Percentiles rank a stretch among this genome's conserved stretches.
phyloP scores from a whole-genome alignment of 2,797 vertebrate genomes.

The Tolypeutes matacus region DNA sequence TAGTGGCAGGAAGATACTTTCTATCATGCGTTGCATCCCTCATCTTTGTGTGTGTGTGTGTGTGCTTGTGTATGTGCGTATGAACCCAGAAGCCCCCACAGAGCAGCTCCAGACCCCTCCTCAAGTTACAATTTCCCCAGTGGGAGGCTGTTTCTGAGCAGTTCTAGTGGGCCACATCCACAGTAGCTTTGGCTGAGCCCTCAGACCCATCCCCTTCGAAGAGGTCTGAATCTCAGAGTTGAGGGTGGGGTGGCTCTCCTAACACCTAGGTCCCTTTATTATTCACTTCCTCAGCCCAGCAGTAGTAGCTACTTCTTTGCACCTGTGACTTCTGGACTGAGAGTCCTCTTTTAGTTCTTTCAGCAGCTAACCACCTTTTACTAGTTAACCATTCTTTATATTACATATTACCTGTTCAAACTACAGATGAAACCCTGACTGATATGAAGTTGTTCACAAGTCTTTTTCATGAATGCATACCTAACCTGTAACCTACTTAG shows the following conservation, averaged over 20 bases:
- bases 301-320: neutral
- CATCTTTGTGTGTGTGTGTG: neutral
- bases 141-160: neutral
- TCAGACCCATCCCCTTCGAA: neutral
- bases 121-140: neutral
- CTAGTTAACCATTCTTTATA: neutral
- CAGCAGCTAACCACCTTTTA: neutral
- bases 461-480: neutral
- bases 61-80: no score
- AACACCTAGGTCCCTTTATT: neutral
- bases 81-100: neutral
- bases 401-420: conserved; percentile 16
- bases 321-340: neutral
- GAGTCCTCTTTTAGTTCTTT: conserved; percentile 7
- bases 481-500: neutral
- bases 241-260: neutral
- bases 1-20: neutral
- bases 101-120: neutral
- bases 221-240: neutral
- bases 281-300: neutral
- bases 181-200: neutral
- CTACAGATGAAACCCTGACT: neutral
- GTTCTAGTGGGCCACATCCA: neutral
- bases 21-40: neutral
- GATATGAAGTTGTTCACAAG: neutral